Base-by-base conservation (phyloP, 2,888 invertebrate genomes). In the Odiellus spinosus region DNA sequence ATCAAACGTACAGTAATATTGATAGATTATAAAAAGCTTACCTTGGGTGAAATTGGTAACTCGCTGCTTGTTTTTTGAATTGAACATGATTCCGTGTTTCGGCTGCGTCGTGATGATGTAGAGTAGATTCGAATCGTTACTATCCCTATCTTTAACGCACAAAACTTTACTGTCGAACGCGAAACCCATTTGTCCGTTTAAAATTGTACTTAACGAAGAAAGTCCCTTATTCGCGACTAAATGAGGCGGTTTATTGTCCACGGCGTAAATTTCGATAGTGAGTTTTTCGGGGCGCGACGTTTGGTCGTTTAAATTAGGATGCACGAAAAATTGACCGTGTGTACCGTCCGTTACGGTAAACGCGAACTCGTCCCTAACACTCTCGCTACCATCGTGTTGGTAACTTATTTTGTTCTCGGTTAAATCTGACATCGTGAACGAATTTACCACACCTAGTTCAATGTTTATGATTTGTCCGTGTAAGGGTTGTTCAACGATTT, bases 331-430 rank as follows among this genome's bases (percentile, higher is more conserved):
- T 40, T 62, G 60, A 0, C 54, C 50, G 50, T 66, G 64, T 1
- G 61, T 61, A 18, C 65, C 64, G 51, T 66, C 67, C 0, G 62
- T 60, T 2, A 66, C 59, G 3, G 60, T 58, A 49, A 66, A 59
- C 2, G 60, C 59, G 51, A 67, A 64, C 40, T 58, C 58, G 52
- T 67, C 66, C 3, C 54, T 53, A 3, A 50, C 38, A 1, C 64
- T 62, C 49, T 65, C 66, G 1, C 62, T 59, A n/a, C 65, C 66
- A 47, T 65, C 66, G 55, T 67, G 67, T 19, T 61, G 62, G 53
- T 67, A 67, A 38, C 59, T 60, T 42, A 67, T 61, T 45, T 60
- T 46, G 46, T 63, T 62, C 17, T 59, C 55, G 18, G 58, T 56
- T 32, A 67, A 48, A 49, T 67, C 66, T 14, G 56, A 53, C 56